Evolutionary conservation across 1,140 invertebrate genomes (phyloP).

Genomic region (Batillaria attramentaria): DNA sequence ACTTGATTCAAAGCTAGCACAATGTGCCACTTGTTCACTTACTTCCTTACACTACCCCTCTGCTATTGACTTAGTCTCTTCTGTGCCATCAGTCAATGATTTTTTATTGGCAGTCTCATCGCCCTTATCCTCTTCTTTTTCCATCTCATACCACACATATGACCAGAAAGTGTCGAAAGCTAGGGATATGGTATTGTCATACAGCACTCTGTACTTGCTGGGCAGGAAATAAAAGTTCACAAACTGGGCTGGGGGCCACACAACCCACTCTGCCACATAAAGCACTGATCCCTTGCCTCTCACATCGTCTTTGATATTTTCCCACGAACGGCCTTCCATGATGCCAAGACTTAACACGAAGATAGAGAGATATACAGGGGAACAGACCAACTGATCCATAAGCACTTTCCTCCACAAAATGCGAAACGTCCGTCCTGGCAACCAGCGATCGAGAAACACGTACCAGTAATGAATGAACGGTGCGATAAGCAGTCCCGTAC

Average conservation of each 20-base stretch:
- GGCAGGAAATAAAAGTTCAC: constrained; percentile 92
- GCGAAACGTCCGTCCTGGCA: constrained; percentile 80
- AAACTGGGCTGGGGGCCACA: constrained; percentile 87
- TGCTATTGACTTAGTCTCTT: too few species aligned
- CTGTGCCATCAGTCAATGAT: too few species aligned
- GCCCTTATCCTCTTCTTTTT: neutral
- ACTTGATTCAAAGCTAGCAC: too few species aligned
- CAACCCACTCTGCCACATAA: constrained; percentile 85
- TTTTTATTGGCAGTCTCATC: neutral
- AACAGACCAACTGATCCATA: constrained; percentile 90
- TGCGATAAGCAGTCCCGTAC: constrained; percentile 81
- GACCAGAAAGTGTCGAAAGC: constrained; percentile 95
- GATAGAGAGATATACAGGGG: constrained; percentile 84
- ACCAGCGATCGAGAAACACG: constrained; percentile 78
- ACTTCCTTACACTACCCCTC: too few species aligned
- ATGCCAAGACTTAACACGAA: constrained; percentile 86
- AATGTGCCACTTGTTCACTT: too few species aligned
- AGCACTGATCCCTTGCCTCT: constrained; percentile 83
- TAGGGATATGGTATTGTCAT: constrained; percentile 91
- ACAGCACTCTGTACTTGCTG: constrained; percentile 86
- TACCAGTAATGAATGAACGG: constrained; percentile 92
- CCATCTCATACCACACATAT: constrained; percentile 79
- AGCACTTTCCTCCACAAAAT: constrained; percentile 87
- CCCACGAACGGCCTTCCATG: constrained; percentile 77
- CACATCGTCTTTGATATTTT: constrained; percentile 79